These are phyloP conservation scores for Temnothorax unifasciatus DNA, from an alignment of 2,888 invertebrate genomes.

Conservation along the genomic window DNA sequence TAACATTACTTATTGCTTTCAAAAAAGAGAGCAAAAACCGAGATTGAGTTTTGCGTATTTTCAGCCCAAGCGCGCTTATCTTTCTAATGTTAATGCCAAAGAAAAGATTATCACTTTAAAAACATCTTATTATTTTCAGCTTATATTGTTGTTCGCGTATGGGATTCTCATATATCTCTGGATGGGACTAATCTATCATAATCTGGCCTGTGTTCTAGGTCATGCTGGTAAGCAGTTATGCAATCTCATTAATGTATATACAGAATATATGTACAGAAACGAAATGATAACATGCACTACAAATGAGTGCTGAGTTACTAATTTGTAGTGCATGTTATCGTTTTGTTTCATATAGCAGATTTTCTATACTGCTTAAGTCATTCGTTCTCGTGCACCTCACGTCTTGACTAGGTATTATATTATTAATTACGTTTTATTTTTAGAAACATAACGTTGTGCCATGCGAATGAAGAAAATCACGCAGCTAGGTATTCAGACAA, in stretches of 20 bases:
- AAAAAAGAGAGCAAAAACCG: slow-evolving; percentile 27
- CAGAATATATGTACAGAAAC: too few relatives aligned
- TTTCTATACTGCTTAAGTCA: neutral
- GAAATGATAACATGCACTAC: neutral
- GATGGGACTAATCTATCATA: slow-evolving; percentile 26
- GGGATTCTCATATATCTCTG: neutral
- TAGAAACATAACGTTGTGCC: neutral
- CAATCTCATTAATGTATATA: slow-evolving; percentile 37
- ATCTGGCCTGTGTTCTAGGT: slow-evolving; percentile 17
- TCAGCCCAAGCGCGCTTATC: neutral
- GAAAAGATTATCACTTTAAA: neutral
- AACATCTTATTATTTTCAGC: neutral
- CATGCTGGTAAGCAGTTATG: slow-evolving; percentile 20
- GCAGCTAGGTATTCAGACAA: too few relatives aligned
- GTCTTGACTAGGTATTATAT: neutral
- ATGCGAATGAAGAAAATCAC: too few relatives aligned
- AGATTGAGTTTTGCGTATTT: slow-evolving; percentile 17
- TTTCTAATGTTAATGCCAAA: neutral
- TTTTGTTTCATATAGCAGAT: neutral
- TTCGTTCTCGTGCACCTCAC: neutral
- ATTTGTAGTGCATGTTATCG: too few relatives aligned
- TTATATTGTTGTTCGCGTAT: neutral
- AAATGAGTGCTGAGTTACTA: neutral
- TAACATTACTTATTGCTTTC: neutral
- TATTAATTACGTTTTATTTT: slow-evolving; percentile 1